Percentiles rank a stretch among this genome's conserved stretches.
These are phyloP conservation scores for Chymomyza fuscimana DNA, from an alignment of 2,888 invertebrate genomes.

Conservation along the genomic window DNA sequence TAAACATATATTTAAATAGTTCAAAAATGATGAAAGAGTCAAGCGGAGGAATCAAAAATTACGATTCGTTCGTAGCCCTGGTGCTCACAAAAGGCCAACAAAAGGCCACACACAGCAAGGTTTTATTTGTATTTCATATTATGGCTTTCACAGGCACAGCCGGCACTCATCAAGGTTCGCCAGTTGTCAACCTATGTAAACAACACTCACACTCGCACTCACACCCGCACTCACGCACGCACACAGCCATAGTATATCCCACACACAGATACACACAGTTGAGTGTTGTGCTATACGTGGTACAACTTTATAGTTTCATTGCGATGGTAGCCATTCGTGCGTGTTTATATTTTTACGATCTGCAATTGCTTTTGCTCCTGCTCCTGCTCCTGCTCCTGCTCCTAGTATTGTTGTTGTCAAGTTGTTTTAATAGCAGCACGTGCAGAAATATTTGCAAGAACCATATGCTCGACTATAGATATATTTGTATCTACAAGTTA, in stretches of 20 bases:
- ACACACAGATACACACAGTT: slow-evolving; percentile 2
- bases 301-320: neutral
- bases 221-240: neutral
- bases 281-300: neutral
- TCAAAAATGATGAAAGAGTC: neutral
- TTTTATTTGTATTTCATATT: slow-evolving; percentile 26
- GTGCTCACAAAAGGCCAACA: neutral
- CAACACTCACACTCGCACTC: neutral
- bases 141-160: slow-evolving; percentile 34
- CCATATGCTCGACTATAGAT: neutral
- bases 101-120: neutral
- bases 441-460: neutral
- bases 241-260: neutral
- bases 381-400: neutral
- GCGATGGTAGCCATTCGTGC: neutral
- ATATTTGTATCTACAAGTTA: neutral
- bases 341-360: slow-evolving; percentile 27
- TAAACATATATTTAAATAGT: neutral
- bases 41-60: neutral
- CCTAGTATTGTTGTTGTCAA: neutral
- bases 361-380: slow-evolving; percentile 20
- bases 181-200: slow-evolving; percentile 5
- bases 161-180: slow-evolving; percentile 19
- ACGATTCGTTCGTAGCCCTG: neutral
- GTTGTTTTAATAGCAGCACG: neutral